phyloP scores from a whole-genome alignment of 1,140 invertebrate species.

The Aleiodes sp. region DNA sequence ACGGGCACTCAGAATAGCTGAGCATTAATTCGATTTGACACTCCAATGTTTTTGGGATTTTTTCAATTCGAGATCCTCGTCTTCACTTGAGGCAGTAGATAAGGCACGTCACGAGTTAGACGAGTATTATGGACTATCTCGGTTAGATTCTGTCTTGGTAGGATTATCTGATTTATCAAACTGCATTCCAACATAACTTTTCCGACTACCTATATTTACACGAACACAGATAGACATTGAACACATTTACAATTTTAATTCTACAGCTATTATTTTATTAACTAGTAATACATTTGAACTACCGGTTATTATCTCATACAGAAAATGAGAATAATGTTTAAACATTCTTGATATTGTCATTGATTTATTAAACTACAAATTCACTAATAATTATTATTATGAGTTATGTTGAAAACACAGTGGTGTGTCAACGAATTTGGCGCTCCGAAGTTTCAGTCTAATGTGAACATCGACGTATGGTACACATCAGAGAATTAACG shows the following conservation, averaged over 20 bases:
- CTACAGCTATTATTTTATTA: too few relatives aligned
- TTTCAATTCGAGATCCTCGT: neutral
- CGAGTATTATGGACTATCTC: constrained; percentile 3
- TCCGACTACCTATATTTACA: constrained; percentile 19
- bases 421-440: neutral
- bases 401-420: neutral
- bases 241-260: neutral
- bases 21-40: neutral
- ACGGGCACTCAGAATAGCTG: too few relatives aligned
- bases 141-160: neutral
- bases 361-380: neutral
- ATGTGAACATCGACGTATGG: constrained; percentile 5
- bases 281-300: constrained; percentile 1
- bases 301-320: neutral
- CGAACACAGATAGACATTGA: neutral
- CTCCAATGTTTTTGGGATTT: neutral
- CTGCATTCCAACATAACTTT: constrained; percentile 22
- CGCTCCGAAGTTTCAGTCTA: neutral
- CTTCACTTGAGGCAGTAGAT: constrained; percentile 19
- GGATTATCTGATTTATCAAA: constrained; percentile 19
- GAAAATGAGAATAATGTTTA: neutral
- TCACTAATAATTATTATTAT: neutral
- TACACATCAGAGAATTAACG: neutral
- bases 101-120: constrained; percentile 14
- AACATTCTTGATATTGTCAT: constrained; percentile 11